A percentile compares a stretch with the other conserved stretches of the same genome.
Conservation (phyloP, 1,140 invertebrate genomes). For the Octopus sinensis region DNA sequence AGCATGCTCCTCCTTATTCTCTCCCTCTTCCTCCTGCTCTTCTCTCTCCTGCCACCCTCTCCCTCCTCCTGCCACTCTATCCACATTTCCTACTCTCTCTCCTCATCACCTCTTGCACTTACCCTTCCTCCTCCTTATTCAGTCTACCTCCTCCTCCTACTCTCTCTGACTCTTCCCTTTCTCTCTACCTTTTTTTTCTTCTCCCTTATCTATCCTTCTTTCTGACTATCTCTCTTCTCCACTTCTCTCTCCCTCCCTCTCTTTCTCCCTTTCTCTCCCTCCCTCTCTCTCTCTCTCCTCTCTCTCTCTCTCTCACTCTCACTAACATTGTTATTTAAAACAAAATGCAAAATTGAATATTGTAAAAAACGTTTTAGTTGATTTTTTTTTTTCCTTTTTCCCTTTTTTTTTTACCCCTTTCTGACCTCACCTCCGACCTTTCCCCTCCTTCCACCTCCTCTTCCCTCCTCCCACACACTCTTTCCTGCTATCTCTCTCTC, state of each 20-base stretch:
- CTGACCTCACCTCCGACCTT: background rate
- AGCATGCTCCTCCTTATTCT: background rate
- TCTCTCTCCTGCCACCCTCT: background rate
- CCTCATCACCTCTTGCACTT: background rate
- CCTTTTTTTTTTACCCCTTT: slow-evolving; percentile 3
- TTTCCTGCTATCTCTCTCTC: background rate
- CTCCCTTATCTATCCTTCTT: background rate
- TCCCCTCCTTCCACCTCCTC: no score
- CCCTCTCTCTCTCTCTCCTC: background rate
- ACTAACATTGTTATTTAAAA: background rate
- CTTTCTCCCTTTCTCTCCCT: background rate
- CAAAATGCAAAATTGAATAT: background rate
- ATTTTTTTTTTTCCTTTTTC: slow-evolving; percentile 3
- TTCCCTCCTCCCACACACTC: background rate
- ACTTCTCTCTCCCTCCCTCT: background rate
- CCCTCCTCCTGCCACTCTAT: background rate
- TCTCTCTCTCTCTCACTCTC: slow-evolving; percentile 4
- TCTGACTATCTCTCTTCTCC: background rate
- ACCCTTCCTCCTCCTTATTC: background rate
- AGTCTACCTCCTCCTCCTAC: background rate
- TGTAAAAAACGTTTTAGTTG: background rate
- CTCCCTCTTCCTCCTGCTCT: background rate
- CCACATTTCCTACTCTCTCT: background rate
- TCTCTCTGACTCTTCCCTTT: background rate
- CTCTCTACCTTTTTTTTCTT: background rate